Evolutionary conservation across 2,888 invertebrate species (phyloP).

Genomic region (Caenorhabditis uteleia): DNA sequence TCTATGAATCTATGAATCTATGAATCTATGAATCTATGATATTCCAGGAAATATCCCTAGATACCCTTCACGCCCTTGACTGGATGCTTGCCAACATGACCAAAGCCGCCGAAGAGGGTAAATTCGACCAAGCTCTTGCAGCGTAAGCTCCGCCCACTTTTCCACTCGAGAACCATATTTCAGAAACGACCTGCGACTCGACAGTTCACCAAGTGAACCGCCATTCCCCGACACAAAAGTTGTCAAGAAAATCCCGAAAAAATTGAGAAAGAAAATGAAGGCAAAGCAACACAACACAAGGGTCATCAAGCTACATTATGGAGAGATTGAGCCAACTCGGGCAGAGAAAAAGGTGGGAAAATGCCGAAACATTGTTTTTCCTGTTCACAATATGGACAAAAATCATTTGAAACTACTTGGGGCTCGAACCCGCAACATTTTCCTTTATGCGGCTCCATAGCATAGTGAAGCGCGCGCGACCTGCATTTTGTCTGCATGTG

Average conservation of each 20-base stretch:
- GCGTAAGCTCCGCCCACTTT: not conserved
- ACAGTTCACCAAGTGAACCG: slow-evolving; percentile 16
- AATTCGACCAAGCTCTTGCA: not conserved
- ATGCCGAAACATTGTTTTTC: too few species aligned
- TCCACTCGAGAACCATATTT: not conserved
- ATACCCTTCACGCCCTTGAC: slow-evolving; percentile 64
- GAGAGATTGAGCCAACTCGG: slow-evolving; percentile 12
- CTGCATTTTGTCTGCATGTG: too few species aligned
- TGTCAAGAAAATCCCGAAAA: slow-evolving; percentile 9
- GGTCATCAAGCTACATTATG: slow-evolving; percentile 22
- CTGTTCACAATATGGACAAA: too few species aligned
- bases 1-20: too few species aligned
- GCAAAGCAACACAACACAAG: slow-evolving; percentile 20
- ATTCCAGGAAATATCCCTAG: slow-evolving; percentile 41
- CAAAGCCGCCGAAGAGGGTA: slow-evolving; percentile 45
- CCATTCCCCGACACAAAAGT: slow-evolving; percentile 12
- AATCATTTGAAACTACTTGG: too few species aligned
- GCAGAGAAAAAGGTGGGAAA: not conserved
- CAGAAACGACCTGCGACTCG: slow-evolving; percentile 8
- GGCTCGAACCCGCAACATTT: too few species aligned
- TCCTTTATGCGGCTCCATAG: too few species aligned
- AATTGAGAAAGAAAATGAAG: not conserved
- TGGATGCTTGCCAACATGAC: slow-evolving; percentile 68
- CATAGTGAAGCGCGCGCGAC: too few species aligned
- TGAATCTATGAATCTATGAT: too few species aligned